Base-by-base conservation (phyloP, 2,888 invertebrate genomes). In the Harpalus rubripes region DNA sequence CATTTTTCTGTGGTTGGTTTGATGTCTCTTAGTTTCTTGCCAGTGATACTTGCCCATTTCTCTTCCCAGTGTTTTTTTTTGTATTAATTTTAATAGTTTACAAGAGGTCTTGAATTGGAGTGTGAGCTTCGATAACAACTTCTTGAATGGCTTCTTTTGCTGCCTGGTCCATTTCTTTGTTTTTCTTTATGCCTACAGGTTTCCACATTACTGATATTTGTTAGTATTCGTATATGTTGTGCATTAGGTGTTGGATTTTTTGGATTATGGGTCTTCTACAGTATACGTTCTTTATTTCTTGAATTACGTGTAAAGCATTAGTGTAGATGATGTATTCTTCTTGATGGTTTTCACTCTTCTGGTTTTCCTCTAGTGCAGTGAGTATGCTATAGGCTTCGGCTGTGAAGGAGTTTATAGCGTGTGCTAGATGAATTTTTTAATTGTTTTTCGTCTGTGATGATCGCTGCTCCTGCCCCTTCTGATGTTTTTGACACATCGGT, bases 81-180 rank as follows among this genome's bases (percentile, higher is more conserved):
- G 12, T 52, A 52, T 52, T 52, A 1, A 5, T 52, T 52, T 52
- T 52, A 52, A 52, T 8, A 12, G 4, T 52, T 52, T 52, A 8
- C 12, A 52, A 4, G 4, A 52, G 12, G 44, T 12, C 44, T 12
- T 52, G 1, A 5, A 52, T 52, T 6, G 44, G 12, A 52, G 4
- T 52, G 44, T 52, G 12, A 52, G 7, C 12, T 6, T 52, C 10
- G 1, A 6, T 7, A 44, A 44, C 44, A 44, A 3, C 22, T 22
- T 22, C 22, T 22, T 32, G 32, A 4, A 32, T 32, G 32, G 76
- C 18, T 15, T 44, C 76, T 44, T 76, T 76, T n/a, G 76, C 76
- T 15, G 76, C 76, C 12, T 44, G 41, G 44, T 76, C 76, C 16
- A 22, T 16, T 16, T 52, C 7, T 16, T 76, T 56, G 22, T 76